These are phyloP conservation scores for Galagoides demidoff DNA, from an alignment of 2,797 vertebrate species.

Conservation along the genomic window DNA sequence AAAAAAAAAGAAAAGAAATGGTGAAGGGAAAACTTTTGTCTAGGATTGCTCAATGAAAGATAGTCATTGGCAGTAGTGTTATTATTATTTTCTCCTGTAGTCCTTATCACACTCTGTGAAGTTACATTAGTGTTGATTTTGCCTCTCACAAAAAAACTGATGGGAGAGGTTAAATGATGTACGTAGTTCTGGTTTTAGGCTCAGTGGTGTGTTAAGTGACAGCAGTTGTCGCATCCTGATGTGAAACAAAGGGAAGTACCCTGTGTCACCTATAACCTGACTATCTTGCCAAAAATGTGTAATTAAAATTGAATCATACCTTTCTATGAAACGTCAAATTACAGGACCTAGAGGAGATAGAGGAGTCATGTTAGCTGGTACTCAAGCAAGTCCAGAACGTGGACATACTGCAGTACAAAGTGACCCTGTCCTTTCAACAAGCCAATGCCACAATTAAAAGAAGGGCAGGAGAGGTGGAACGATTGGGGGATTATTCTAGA, in stretches of 20 bases:
- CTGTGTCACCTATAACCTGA: not conserved
- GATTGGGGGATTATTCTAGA: not conserved
- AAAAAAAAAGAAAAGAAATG: not conserved
- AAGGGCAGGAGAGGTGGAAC: not conserved
- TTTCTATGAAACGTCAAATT: constrained; percentile 19
- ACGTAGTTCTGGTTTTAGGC: not conserved
- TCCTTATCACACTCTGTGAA: not conserved
- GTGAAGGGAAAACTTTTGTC: not conserved
- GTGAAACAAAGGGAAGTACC: not conserved
- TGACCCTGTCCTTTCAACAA: not conserved
- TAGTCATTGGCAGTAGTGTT: not conserved
- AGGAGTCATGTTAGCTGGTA: not conserved
- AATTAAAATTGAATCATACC: not conserved
- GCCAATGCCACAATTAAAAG: not conserved
- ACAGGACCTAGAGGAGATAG: not conserved
- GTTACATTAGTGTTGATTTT: not conserved
- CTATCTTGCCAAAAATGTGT: not conserved
- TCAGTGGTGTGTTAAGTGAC: not conserved
- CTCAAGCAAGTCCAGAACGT: not conserved
- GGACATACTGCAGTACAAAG: not conserved
- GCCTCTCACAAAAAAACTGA: constrained; percentile 20
- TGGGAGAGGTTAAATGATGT: not conserved
- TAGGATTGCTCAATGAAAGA: not conserved
- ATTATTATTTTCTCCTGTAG: not conserved
- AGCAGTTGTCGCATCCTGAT: not conserved